A percentile compares a stretch with the other conserved stretches of the same genome.
Evolutionary conservation across 2,113 vertebrate genomes (phyloP).

Genomic region (Labeo catla): DNA sequence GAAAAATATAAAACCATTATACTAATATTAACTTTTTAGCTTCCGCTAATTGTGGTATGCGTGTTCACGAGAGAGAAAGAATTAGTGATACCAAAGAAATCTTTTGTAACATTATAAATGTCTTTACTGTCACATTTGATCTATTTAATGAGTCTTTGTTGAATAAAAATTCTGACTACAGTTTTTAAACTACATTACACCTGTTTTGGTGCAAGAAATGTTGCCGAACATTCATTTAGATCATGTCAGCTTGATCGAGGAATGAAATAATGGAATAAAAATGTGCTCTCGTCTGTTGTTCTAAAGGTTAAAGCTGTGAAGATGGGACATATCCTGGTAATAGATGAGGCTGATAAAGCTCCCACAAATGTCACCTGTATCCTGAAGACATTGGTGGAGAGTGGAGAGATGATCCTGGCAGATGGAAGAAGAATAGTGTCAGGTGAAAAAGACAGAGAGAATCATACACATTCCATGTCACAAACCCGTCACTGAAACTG

Average conservation of each 20-base stretch:
- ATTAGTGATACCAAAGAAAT: too few species aligned
- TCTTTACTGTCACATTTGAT: neutral
- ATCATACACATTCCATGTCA: neutral
- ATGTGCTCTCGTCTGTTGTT: constrained; percentile 5
- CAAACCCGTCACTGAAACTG: neutral
- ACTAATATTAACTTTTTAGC: too few species aligned
- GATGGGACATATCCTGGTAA: constrained; percentile 88
- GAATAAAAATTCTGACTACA: neutral
- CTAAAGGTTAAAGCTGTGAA: constrained; percentile 94
- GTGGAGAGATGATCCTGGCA: constrained; percentile 95
- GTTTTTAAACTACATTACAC: neutral
- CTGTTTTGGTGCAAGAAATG: neutral
- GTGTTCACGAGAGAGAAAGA: too few species aligned
- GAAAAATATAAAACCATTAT: too few species aligned
- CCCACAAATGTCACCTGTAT: constrained; percentile 97
- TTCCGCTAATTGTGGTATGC: too few species aligned
- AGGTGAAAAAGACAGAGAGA: constrained; percentile 73
- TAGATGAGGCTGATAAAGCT: constrained; percentile 97
- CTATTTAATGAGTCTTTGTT: neutral
- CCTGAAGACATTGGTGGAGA: constrained; percentile 96
- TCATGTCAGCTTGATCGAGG: neutral
- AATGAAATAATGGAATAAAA: neutral
- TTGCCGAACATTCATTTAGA: neutral
- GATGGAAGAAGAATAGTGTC: constrained; percentile 92
- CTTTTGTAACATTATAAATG: neutral